phyloP scores from a whole-genome alignment of 2,797 vertebrate species.

The Buceros bicornis region DNA sequence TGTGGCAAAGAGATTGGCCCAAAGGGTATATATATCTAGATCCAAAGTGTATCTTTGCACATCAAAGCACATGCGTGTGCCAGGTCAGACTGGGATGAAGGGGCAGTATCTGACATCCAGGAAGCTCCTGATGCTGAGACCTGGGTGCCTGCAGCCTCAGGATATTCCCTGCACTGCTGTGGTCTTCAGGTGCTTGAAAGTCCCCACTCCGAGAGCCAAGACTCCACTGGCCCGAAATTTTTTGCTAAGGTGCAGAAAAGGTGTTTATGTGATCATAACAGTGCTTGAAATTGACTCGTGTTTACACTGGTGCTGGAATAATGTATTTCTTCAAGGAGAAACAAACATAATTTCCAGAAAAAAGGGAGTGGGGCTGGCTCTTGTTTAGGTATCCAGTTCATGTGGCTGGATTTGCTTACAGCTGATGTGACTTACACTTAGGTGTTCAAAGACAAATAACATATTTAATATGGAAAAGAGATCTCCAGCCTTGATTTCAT shows the following conservation, averaged over 20 bases:
- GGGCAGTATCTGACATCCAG: neutral
- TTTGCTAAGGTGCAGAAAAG: neutral
- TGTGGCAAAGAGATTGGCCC: neutral
- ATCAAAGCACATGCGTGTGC: fast-evolving
- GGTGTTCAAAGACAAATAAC: neutral
- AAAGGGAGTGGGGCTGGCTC: neutral
- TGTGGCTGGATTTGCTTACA: neutral
- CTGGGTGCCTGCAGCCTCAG: neutral
- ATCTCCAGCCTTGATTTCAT: neutral
- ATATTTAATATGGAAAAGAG: neutral
- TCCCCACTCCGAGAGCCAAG: fast-evolving
- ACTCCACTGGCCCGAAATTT: neutral
- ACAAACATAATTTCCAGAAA: neutral
- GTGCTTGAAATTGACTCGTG: neutral
- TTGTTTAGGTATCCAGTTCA: neutral
- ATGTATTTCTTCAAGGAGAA: neutral
- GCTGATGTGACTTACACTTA: neutral
- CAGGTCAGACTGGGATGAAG: neutral
- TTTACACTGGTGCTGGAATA: neutral
- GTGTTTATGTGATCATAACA: neutral
- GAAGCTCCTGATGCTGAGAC: fast-evolving
- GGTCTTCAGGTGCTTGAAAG: neutral
- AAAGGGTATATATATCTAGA: neutral
- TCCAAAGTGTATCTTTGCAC: neutral
- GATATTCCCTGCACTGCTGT: neutral